Percentiles rank a stretch among this genome's conserved stretches.
Evolutionary conservation across 2,888 invertebrate species (phyloP).

Genomic region (Chloroclysta siterata): DNA sequence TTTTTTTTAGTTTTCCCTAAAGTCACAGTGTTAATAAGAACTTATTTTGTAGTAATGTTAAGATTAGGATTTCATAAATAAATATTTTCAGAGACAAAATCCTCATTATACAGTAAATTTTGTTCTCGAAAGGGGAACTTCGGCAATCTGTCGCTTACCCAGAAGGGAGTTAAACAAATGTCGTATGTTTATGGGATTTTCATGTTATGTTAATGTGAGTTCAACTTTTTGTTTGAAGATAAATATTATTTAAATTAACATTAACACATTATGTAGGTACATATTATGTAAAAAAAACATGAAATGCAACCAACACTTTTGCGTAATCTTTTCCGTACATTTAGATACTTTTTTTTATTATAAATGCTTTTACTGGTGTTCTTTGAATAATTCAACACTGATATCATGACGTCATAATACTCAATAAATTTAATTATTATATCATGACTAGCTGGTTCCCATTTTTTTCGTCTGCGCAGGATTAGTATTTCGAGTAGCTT

Average conservation of each 20-base stretch:
- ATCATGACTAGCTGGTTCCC: too few species aligned
- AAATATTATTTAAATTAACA: slow-evolving; percentile 41
- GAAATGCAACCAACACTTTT: neutral
- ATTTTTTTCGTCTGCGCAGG: too few species aligned
- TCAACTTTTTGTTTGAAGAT: slow-evolving; percentile 53
- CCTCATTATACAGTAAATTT: slow-evolving; percentile 59
- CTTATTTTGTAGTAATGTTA: too few species aligned
- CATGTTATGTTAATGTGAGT: slow-evolving; percentile 79
- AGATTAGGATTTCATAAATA: too few species aligned
- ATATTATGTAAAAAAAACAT: neutral
- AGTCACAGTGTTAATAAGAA: too few species aligned
- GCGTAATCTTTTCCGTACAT: neutral
- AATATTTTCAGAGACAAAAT: slow-evolving; percentile 44
- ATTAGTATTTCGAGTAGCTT: too few species aligned
- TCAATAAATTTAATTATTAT: too few species aligned
- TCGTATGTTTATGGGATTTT: slow-evolving; percentile 81
- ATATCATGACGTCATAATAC: too few species aligned
- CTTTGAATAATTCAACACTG: too few species aligned
- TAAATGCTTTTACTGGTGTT: too few species aligned
- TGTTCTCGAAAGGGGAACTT: slow-evolving; percentile 60
- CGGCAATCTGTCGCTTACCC: slow-evolving; percentile 63
- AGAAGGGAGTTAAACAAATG: slow-evolving; percentile 78
- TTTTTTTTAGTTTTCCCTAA: too few species aligned
- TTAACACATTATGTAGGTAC: slow-evolving; percentile 4
- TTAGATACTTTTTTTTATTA: too few species aligned